Percentiles rank a stretch among this genome's conserved stretches.
Conservation (phyloP, 2,797 vertebrate genomes). For the Morelia viridis region DNA sequence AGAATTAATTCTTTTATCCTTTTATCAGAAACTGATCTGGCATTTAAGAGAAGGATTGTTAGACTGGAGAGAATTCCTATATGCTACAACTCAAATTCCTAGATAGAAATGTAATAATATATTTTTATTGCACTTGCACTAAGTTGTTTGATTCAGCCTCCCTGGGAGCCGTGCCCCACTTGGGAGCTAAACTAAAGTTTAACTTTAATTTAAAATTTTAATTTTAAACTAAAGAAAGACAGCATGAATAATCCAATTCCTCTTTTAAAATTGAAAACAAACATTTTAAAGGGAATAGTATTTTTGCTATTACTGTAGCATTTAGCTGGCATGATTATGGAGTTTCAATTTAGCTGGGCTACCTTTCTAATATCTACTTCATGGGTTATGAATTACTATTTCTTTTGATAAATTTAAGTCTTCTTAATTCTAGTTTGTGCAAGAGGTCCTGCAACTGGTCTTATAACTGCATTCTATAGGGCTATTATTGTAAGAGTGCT, state of each 20-base stretch:
- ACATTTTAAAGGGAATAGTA: background rate
- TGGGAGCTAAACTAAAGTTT: background rate
- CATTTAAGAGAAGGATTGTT: background rate
- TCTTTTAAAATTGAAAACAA: background rate
- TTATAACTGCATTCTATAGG: background rate
- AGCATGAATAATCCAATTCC: background rate
- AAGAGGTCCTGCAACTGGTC: background rate
- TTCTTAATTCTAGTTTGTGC: background rate
- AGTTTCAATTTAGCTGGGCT: background rate
- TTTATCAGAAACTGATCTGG: background rate
- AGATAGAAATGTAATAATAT: background rate
- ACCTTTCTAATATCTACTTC: background rate
- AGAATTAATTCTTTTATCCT: background rate
- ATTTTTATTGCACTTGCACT: background rate
- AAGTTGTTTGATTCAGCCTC: background rate
- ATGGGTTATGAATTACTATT: background rate
- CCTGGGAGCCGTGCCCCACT: background rate
- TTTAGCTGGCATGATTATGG: background rate
- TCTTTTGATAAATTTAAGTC: background rate
- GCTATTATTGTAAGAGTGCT: background rate
- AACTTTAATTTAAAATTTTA: too few species aligned
- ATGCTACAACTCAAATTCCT: background rate
- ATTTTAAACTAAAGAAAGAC: background rate
- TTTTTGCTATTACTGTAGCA: background rate
- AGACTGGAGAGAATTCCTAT: background rate